Percentiles rank a stretch among this genome's conserved stretches.
These are phyloP conservation scores for Pristionchus pacificus DNA, from an alignment of 1,140 invertebrate genomes.

Conservation along the genomic window DNA sequence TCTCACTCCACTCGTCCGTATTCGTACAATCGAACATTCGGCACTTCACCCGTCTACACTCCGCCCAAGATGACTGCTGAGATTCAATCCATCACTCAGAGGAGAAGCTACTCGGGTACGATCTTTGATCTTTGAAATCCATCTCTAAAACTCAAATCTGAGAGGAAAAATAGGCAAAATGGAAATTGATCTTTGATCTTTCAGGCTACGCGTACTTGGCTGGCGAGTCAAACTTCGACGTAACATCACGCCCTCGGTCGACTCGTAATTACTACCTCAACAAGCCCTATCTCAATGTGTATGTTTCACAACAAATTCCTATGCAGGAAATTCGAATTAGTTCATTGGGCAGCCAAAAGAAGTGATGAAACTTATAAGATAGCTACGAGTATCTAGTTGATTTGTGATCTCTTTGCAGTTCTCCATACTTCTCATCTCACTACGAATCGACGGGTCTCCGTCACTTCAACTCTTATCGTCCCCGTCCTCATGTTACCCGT, in stretches of 20 bases:
- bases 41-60: slow-evolving; percentile 34
- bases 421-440: slow-evolving; percentile 32
- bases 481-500: slow-evolving; percentile 22
- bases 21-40: slow-evolving; percentile 25
- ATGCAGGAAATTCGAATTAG: no score
- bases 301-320: no score
- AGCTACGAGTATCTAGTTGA: no score
- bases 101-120: slow-evolving; percentile 15
- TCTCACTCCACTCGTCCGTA: slow-evolving; percentile 30
- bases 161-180: not conserved
- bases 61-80: slow-evolving; percentile 36
- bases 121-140: not conserved
- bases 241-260: not conserved
- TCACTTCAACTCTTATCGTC: slow-evolving; percentile 39
- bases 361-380: no score
- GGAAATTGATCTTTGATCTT: not conserved
- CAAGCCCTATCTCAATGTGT: not conserved
- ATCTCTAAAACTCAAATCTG: not conserved
- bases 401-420: no score
- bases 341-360: no score
- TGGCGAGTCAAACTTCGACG: slow-evolving; percentile 24
- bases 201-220: slow-evolving; percentile 37
- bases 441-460: slow-evolving; percentile 33
- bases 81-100: slow-evolving; percentile 30
- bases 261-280: not conserved